A percentile compares a stretch with the other conserved stretches of the same genome.
Conservation (phyloP, 2,113 vertebrate genomes). For the Lontra canadensis region DNA sequence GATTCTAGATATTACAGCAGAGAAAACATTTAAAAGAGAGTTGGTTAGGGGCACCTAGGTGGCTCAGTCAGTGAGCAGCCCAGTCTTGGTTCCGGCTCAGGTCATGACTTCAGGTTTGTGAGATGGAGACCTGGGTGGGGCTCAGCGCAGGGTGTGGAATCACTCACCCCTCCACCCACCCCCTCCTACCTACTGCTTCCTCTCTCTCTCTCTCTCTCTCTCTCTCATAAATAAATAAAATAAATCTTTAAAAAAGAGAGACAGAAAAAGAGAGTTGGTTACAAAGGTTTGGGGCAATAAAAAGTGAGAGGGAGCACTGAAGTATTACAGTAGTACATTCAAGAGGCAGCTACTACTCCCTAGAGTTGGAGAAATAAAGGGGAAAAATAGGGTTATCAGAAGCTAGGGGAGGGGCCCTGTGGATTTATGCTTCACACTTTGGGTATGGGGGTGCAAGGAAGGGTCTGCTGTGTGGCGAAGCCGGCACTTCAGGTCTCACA, state of each 20-base stretch:
- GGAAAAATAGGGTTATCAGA: not conserved
- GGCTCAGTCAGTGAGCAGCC: not conserved
- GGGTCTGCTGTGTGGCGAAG: not conserved
- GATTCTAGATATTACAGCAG: not conserved
- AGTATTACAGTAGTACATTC: not conserved
- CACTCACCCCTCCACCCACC: not conserved
- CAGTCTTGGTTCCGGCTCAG: not conserved
- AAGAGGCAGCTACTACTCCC: not conserved
- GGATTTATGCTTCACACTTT: not conserved
- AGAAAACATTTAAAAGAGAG: not conserved
- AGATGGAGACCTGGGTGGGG: not conserved
- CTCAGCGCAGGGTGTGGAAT: not conserved
- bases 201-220: not conserved
- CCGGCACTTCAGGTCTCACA: not conserved
- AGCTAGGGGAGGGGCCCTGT: not conserved
- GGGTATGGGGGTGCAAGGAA: accelerated
- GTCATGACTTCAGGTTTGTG: not conserved
- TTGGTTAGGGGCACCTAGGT: not conserved
- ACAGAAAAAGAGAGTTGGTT: not conserved
- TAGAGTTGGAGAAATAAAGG: not conserved
- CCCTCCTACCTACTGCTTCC: not conserved
- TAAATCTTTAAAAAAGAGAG: not conserved
- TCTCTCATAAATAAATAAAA: not conserved
- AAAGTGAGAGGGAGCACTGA: not conserved
- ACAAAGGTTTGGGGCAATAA: not conserved